These are phyloP conservation scores for Nebria brevicollis DNA, from an alignment of 2,888 invertebrate species.

Conservation along the genomic window DNA sequence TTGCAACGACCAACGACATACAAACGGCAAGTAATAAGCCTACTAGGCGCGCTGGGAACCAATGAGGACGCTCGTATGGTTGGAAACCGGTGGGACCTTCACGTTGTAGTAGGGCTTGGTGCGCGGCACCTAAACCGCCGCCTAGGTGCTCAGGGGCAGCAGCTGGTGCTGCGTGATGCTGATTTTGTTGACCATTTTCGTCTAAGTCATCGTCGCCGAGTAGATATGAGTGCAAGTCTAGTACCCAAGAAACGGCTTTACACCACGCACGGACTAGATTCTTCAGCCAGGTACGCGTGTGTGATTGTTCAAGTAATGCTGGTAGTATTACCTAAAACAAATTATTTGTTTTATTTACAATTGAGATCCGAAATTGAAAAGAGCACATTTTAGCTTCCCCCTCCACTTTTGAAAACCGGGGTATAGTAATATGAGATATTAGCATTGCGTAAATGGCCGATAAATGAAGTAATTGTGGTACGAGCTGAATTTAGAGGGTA, in stretches of 20 bases:
- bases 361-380: too few species aligned
- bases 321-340: slow-evolving; percentile 84
- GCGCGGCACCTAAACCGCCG: slow-evolving; percentile 78
- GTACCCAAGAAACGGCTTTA: slow-evolving; percentile 80
- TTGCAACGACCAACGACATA: slow-evolving; percentile 83
- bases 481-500: too few species aligned
- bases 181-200: slow-evolving; percentile 55
- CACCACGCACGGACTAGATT: slow-evolving; percentile 90
- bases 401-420: too few species aligned
- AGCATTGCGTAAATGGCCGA: too few species aligned
- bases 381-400: too few species aligned
- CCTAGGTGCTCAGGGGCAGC: slow-evolving; percentile 55
- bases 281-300: slow-evolving; percentile 94
- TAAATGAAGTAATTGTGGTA: too few species aligned
- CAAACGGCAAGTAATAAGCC: slow-evolving; percentile 82
- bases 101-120: slow-evolving; percentile 88
- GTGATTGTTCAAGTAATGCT: slow-evolving; percentile 94
- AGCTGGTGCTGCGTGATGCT: slow-evolving; percentile 55
- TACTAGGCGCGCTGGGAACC: slow-evolving; percentile 78
- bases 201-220: slow-evolving; percentile 74
- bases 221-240: slow-evolving; percentile 90
- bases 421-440: too few species aligned
- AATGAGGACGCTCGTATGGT: slow-evolving; percentile 86
- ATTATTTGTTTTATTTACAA: not conserved
- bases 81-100: slow-evolving; percentile 87